A percentile compares a stretch with the other conserved stretches of the same genome.
Conservation (phyloP, 1,140 invertebrate genomes). For the Pseudomyrmex dendroicus region DNA sequence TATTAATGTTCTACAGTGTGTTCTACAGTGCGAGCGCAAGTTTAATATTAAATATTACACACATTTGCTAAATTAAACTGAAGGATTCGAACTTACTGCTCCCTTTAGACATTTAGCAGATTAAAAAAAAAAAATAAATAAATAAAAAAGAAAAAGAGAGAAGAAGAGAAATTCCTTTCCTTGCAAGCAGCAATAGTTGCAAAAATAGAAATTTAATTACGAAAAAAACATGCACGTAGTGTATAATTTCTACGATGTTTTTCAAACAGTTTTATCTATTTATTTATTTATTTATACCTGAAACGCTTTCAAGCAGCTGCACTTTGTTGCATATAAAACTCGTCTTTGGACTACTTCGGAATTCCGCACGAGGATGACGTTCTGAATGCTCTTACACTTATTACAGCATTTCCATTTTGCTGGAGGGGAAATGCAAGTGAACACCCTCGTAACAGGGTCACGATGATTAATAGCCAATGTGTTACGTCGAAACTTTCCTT, state of each 20-base stretch:
- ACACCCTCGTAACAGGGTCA: slow-evolving; percentile 18
- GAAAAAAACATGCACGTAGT: background rate
- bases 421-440: slow-evolving; percentile 30
- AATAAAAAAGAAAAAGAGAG: background rate
- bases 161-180: background rate
- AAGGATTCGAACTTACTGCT: background rate
- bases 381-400: slow-evolving; percentile 27
- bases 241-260: no score
- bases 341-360: background rate
- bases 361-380: slow-evolving; percentile 30
- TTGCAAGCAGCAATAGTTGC: background rate
- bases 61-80: slow-evolving; percentile 28
- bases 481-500: slow-evolving; percentile 55
- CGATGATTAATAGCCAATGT: slow-evolving; percentile 57
- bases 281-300: background rate
- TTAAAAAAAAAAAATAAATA: background rate
- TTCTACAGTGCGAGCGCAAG: no score
- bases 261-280: no score
- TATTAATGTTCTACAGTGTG: no score
- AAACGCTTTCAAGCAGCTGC: background rate
- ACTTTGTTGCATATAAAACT: background rate
- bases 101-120: background rate
- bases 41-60: background rate
- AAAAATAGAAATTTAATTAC: slow-evolving; percentile 32
- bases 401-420: slow-evolving; percentile 51